Evolutionary conservation across 2,113 vertebrate genomes (phyloP).

Genomic region (Spheniscus mendiculus): DNA sequence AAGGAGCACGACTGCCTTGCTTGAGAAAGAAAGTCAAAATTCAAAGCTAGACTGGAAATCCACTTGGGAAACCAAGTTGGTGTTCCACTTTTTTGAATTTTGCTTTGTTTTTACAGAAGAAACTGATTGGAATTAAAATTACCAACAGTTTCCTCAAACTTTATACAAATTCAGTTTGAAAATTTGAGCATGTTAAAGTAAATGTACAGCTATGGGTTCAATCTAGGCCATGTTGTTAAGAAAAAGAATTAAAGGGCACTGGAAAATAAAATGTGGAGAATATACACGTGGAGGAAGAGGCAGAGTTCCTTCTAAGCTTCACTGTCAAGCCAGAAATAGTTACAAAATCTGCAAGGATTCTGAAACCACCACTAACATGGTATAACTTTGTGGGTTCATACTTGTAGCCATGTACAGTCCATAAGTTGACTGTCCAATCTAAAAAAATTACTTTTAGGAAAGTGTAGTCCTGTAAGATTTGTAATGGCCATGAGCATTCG

Average conservation of each 20-base stretch:
- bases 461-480: neutral
- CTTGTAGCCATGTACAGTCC: neutral
- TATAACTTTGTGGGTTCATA: neutral
- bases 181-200: neutral
- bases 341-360: neutral
- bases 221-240: neutral
- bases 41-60: neutral
- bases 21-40: constrained; percentile 42
- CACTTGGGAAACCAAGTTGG: neutral
- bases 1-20: neutral
- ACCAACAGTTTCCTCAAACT: neutral
- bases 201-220: neutral
- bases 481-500: neutral
- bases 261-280: neutral
- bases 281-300: neutral
- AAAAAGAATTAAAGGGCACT: neutral
- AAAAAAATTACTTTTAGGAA: neutral
- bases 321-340: neutral
- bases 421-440: neutral
- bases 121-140: neutral
- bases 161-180: neutral
- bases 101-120: neutral
- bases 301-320: neutral
- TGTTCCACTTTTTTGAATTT: neutral
- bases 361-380: neutral